Percentiles rank a stretch among this genome's conserved stretches.
These are phyloP conservation scores for Camponotus fellah DNA, from an alignment of 2,888 invertebrate species.

Conservation along the genomic window DNA sequence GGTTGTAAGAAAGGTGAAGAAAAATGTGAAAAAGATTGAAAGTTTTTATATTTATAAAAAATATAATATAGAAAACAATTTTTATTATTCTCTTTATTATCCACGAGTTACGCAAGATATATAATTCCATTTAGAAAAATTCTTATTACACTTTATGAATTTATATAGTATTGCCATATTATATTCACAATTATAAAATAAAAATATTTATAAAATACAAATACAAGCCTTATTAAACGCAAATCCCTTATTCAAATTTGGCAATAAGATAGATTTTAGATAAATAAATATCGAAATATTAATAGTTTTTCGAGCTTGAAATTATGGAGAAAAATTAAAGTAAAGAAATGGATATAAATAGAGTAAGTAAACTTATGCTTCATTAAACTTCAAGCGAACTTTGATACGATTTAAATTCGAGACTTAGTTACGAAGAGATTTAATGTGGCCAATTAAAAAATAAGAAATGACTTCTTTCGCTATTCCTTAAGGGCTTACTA, in stretches of 20 bases:
- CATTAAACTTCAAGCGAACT: neutral
- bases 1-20: neutral
- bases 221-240: neutral
- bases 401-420: neutral
- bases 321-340: neutral
- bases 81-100: neutral
- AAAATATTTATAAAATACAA: neutral
- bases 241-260: neutral
- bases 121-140: neutral
- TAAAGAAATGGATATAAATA: neutral
- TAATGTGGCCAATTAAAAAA: neutral
- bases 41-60: slow-evolving; percentile 1
- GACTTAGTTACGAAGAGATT: neutral
- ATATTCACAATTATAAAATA: neutral
- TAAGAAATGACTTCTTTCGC: neutral
- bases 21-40: slow-evolving; percentile 26
- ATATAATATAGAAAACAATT: neutral
- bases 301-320: neutral
- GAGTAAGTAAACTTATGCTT: neutral
- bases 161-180: neutral
- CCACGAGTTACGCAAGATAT: neutral
- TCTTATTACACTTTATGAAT: neutral
- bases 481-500: neutral
- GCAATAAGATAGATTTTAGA: neutral
- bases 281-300: neutral